phyloP scores from a whole-genome alignment of 2,113 vertebrate genomes.

The Astur gentilis region DNA sequence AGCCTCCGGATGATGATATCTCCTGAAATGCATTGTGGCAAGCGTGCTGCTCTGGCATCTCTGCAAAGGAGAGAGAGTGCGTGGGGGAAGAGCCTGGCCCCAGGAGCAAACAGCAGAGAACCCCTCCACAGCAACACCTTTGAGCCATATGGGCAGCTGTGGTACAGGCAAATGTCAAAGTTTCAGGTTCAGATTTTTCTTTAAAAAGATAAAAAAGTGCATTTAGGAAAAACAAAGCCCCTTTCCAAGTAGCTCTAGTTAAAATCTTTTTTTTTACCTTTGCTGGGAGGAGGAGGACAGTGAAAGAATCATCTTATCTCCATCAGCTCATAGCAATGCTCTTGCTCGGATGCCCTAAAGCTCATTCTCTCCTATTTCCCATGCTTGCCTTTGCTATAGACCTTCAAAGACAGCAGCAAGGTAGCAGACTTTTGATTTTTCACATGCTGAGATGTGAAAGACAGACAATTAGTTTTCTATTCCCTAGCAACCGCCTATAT shows the following conservation, averaged over 20 bases:
- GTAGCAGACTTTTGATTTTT: not conserved
- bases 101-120: not conserved
- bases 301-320: not conserved
- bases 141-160: not conserved
- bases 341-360: not conserved
- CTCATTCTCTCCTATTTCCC: not conserved
- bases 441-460: not conserved
- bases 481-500: constrained; percentile 4
- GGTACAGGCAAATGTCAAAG: not conserved
- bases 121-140: not conserved
- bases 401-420: not conserved
- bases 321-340: not conserved
- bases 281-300: not conserved
- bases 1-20: fast-evolving
- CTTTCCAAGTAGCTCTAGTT: not conserved
- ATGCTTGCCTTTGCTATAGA: not conserved
- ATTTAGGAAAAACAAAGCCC: not conserved
- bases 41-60: not conserved
- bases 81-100: not conserved
- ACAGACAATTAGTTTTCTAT: constrained; percentile 1
- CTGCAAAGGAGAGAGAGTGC: not conserved
- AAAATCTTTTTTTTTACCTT: not conserved
- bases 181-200: not conserved
- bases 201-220: not conserved
- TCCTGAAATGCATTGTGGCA: not conserved